Conservation (phyloP, 2,797 vertebrate genomes). For the Avahi laniger region DNA sequence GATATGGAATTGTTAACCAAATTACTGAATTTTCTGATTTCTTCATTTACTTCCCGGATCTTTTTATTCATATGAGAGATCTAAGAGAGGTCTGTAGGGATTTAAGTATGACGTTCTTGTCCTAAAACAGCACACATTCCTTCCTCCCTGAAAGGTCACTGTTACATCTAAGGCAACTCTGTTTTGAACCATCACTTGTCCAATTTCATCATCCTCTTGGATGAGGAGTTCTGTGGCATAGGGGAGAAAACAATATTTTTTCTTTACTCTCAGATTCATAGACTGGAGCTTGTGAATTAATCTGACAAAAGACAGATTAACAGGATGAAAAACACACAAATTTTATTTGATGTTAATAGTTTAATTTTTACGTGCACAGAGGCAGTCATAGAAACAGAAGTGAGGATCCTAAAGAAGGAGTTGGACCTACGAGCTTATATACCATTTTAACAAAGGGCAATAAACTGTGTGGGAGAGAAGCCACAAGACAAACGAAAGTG, state of each 20-base stretch:
- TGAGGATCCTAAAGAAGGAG: background rate
- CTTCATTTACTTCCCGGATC: background rate
- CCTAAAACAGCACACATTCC: background rate
- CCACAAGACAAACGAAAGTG: background rate
- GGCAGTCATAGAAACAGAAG: background rate
- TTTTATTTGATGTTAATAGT: background rate
- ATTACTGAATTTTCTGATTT: background rate
- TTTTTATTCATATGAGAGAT: background rate
- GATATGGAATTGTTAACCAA: background rate
- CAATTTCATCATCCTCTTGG: background rate
- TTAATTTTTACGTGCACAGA: background rate
- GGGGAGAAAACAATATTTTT: background rate
- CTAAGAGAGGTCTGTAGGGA: background rate
- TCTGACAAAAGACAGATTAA: background rate
- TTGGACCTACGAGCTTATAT: background rate
- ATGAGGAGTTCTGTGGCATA: background rate
- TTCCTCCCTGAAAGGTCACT: background rate
- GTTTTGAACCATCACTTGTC: background rate
- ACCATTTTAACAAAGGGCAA: background rate
- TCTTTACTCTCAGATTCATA: background rate
- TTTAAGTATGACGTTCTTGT: background rate
- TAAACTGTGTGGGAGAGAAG: background rate
- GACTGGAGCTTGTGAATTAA: background rate
- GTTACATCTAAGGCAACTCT: background rate
- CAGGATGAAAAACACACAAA: background rate